Conservation (phyloP, 2,888 invertebrate genomes). For the Lampropteryx suffumata region DNA sequence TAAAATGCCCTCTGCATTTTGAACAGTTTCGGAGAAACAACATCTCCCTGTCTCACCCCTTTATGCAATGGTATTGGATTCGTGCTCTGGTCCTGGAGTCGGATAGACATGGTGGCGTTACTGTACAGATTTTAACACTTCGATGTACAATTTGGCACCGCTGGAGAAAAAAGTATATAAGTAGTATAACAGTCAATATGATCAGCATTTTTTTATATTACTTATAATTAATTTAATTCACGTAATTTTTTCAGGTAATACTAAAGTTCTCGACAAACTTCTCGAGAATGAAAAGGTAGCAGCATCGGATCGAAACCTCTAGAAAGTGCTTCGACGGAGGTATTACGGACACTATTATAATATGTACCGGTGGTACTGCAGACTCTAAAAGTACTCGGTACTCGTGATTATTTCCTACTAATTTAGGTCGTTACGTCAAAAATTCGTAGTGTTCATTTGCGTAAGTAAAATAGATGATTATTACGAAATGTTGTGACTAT, state of each 20-base stretch:
- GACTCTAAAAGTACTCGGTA: slow-evolving; percentile 31
- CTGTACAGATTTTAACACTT: too few relatives aligned
- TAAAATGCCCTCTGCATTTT: too few relatives aligned
- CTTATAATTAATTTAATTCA: slow-evolving; percentile 12
- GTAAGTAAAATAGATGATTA: slow-evolving; percentile 5
- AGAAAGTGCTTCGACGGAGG: slow-evolving; percentile 79
- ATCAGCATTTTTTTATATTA: too few relatives aligned
- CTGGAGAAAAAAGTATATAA: too few relatives aligned
- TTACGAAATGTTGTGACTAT: not conserved
- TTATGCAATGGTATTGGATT: too few relatives aligned
- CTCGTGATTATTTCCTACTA: slow-evolving; percentile 67
- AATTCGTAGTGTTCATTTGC: slow-evolving; percentile 38
- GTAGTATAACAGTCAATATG: too few relatives aligned
- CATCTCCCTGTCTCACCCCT: too few relatives aligned
- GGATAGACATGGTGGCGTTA: too few relatives aligned
- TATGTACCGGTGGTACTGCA: slow-evolving; percentile 11
- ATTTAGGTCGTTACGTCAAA: slow-evolving; percentile 56
- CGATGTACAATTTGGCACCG: too few relatives aligned
- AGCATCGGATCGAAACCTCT: slow-evolving; percentile 47
- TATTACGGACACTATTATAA: slow-evolving; percentile 25
- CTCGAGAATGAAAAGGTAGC: slow-evolving; percentile 37
- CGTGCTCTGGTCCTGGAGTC: too few relatives aligned
- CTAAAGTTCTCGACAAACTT: slow-evolving; percentile 36
- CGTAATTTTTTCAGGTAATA: too few relatives aligned
- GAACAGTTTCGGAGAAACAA: too few relatives aligned